These are phyloP conservation scores for Florisuga fusca DNA, from an alignment of 2,797 vertebrate species.

Conservation along the genomic window DNA sequence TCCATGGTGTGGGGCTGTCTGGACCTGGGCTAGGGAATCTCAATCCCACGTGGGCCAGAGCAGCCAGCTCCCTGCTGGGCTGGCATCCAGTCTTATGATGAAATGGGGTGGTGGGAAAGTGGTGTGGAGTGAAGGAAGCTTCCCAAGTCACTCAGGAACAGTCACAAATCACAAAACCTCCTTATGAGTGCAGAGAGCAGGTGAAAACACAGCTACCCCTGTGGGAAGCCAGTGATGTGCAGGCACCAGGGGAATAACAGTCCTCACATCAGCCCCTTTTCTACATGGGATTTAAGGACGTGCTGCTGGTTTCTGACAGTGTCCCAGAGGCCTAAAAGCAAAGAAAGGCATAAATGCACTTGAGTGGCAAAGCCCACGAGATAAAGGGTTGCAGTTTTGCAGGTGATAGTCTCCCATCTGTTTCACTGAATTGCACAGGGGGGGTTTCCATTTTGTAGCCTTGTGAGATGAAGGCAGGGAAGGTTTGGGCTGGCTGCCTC, in stretches of 20 bases:
- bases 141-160: neutral
- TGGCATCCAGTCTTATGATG: neutral
- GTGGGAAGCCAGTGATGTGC: accelerated
- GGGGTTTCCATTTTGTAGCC: neutral
- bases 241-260: accelerated
- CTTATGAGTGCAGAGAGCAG: neutral
- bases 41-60: neutral
- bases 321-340: neutral
- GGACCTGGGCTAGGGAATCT: neutral
- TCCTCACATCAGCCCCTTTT: neutral
- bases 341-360: neutral
- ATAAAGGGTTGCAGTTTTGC: neutral
- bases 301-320: neutral
- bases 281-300: neutral
- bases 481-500: neutral
- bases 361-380: neutral
- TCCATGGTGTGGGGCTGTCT: too few species aligned
- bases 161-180: neutral
- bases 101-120: neutral
- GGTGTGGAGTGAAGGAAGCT: neutral
- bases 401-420: neutral
- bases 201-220: neutral
- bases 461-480: neutral
- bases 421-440: neutral
- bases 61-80: neutral